Percentiles rank a stretch among this genome's conserved stretches.
Evolutionary conservation across 92 coral and sea anemone genomes (phyloP).

Genomic region (Parazoanthus atlanticus): DNA sequence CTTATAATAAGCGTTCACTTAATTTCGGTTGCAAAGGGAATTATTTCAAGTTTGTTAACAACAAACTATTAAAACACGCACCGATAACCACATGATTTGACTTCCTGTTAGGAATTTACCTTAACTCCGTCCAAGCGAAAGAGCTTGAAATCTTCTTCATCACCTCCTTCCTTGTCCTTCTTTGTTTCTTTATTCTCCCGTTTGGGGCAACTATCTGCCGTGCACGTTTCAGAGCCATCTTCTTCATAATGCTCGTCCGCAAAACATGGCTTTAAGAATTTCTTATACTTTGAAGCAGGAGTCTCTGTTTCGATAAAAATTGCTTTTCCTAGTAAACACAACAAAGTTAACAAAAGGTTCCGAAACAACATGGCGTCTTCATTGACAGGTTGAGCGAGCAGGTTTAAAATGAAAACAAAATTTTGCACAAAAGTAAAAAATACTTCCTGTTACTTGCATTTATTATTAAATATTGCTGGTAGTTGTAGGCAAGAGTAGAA

Average conservation of each 20-base stretch:
- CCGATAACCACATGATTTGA: neutral
- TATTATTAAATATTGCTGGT: constrained; percentile 47
- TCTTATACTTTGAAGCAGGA: constrained; percentile 36
- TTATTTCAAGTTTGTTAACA: neutral
- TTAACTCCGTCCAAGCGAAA: constrained; percentile 34
- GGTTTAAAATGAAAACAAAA: constrained; percentile 22
- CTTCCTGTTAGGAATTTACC: constrained; percentile 2
- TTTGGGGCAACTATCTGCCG: neutral
- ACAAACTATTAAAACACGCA: neutral
- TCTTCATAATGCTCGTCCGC: neutral
- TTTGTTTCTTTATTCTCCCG: neutral
- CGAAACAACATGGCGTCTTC: constrained; percentile 37
- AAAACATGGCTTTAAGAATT: constrained; percentile 30
- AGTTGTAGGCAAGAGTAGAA: neutral
- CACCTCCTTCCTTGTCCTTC: neutral
- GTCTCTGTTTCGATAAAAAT: constrained; percentile 4
- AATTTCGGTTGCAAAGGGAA: neutral
- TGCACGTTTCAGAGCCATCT: neutral
- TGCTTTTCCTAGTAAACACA: constrained; percentile 33
- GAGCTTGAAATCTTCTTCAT: constrained; percentile 17
- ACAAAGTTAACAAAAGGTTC: constrained; percentile 4
- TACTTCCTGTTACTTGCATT: constrained; percentile 11
- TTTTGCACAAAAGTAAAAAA: neutral
- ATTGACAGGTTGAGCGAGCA: constrained; percentile 1
- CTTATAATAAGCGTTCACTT: neutral